Evolutionary conservation across 2,113 vertebrate genomes (phyloP).

Genomic region (Etheostoma cragini): DNA sequence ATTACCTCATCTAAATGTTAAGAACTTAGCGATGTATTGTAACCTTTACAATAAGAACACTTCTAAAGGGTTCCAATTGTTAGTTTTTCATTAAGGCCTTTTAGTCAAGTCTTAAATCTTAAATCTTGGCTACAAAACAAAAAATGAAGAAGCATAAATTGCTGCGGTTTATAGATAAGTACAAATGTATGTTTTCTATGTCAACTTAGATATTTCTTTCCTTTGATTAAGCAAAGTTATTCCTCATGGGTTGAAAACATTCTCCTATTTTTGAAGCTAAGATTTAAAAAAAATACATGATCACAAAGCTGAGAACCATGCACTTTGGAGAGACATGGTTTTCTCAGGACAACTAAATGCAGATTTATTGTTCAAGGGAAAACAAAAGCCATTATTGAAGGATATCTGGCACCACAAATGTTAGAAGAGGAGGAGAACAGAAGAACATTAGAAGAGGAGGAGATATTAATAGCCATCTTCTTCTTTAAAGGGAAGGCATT

Average conservation of each 20-base stretch:
- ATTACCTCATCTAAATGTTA: no score
- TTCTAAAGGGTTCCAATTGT: neutral
- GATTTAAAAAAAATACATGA: neutral
- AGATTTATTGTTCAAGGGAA: neutral
- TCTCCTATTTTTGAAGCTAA: neutral
- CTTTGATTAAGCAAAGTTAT: neutral
- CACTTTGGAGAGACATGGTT: neutral
- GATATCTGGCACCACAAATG: neutral
- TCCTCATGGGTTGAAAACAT: neutral
- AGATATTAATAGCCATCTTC: conserved; percentile 19
- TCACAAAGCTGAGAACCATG: neutral
- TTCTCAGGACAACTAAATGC: neutral
- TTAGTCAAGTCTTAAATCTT: neutral
- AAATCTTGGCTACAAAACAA: neutral
- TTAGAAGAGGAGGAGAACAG: conserved; percentile 15
- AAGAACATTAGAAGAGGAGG: conserved; percentile 11
- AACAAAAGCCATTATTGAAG: neutral
- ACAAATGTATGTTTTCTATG: neutral
- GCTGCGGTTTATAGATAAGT: neutral
- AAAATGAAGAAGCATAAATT: neutral
- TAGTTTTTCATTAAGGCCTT: neutral
- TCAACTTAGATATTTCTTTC: neutral
- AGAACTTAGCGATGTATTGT: neutral
- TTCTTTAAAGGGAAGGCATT: neutral
- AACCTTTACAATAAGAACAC: conserved; percentile 9